These are phyloP conservation scores for Dryobates pubescens DNA, from an alignment of 2,797 vertebrate genomes.

Conservation along the genomic window DNA sequence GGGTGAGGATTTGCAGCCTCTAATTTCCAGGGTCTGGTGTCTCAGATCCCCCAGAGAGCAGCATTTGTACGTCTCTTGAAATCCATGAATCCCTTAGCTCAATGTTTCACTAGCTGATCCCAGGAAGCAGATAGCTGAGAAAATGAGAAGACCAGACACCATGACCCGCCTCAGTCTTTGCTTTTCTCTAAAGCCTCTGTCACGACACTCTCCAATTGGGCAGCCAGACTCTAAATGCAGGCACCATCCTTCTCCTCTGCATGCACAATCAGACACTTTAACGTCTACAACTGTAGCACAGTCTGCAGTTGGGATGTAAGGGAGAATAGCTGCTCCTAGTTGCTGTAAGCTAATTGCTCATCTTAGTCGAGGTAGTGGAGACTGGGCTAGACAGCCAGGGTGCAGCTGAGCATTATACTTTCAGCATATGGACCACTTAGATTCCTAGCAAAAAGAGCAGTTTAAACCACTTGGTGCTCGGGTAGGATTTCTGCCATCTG, in stretches of 20 bases:
- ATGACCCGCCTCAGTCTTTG: background rate
- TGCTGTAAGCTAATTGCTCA: background rate
- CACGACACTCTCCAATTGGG: background rate
- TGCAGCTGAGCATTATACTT: background rate
- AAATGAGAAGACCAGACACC: background rate
- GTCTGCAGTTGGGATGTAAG: accelerated
- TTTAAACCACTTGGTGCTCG: constrained; percentile 10
- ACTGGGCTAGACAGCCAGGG: constrained; percentile 10
- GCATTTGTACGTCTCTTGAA: background rate
- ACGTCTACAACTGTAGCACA: background rate
- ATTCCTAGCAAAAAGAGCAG: constrained; percentile 57
- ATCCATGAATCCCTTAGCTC: background rate
- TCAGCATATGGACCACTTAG: constrained; percentile 48
- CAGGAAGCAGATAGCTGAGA: background rate
- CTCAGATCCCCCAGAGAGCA: background rate
- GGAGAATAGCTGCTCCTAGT: background rate
- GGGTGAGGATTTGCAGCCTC: background rate
- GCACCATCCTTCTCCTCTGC: background rate
- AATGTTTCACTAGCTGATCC: accelerated
- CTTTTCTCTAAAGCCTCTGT: background rate
- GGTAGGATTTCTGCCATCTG: constrained; percentile 61
- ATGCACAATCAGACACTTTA: background rate
- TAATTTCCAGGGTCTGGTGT: background rate
- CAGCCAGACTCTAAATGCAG: background rate
- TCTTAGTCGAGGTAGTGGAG: background rate